phyloP scores from a whole-genome alignment of 2,797 vertebrate genomes.

The Sciurus vulgaris region DNA sequence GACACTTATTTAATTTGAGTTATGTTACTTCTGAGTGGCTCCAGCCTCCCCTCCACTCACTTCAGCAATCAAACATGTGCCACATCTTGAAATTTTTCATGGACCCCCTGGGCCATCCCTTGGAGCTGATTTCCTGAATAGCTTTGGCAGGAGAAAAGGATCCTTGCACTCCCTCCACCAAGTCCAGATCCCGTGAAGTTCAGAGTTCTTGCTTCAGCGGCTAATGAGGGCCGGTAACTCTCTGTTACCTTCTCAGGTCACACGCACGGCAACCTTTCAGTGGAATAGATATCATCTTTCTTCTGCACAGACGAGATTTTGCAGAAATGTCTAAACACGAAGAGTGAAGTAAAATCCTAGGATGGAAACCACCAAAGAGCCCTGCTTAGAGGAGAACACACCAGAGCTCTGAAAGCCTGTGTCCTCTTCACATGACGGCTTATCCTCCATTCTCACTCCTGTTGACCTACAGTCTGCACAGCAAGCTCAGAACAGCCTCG shows the following conservation, averaged over 20 bases:
- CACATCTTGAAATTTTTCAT: slow-evolving; percentile 27
- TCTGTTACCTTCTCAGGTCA: slow-evolving; percentile 34
- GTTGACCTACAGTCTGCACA: slow-evolving; percentile 16
- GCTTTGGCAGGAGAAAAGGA: background rate
- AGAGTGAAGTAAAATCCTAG: slow-evolving; percentile 23
- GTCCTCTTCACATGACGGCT: background rate
- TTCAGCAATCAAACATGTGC: background rate
- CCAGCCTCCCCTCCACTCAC: background rate
- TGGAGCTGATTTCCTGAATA: background rate
- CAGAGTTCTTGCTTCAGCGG: slow-evolving; percentile 50
- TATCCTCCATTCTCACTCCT: background rate
- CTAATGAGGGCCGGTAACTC: slow-evolving; percentile 35
- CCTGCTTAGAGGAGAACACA: background rate
- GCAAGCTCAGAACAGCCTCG: background rate
- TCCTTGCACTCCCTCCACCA: slow-evolving; percentile 9
- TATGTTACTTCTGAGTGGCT: background rate
- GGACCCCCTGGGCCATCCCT: background rate
- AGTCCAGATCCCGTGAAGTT: slow-evolving; percentile 31
- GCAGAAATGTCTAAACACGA: background rate
- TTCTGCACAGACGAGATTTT: background rate
- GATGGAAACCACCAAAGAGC: background rate
- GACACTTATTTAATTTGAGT: background rate
- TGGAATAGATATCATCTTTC: slow-evolving; percentile 31
- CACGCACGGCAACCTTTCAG: slow-evolving; percentile 37
- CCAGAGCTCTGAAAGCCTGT: background rate